A percentile compares a stretch with the other conserved stretches of the same genome.
phyloP scores from a whole-genome alignment of 2,888 invertebrate genomes.

The Gymnosoma rotundatum region DNA sequence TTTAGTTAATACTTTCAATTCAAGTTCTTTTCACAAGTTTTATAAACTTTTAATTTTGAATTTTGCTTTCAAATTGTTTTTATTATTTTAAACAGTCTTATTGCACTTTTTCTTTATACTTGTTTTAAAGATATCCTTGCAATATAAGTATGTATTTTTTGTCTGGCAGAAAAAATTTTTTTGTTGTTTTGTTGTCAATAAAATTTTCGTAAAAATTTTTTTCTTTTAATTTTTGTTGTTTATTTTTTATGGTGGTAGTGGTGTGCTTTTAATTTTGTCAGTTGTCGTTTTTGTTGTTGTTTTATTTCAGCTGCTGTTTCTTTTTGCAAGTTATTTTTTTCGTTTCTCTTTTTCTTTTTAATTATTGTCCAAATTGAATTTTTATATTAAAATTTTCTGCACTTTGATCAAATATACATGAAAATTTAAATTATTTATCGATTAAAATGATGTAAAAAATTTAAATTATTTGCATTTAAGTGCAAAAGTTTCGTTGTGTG shows the following conservation, averaged over 20 bases:
- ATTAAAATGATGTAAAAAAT: slow-evolving; percentile 36
- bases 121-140: slow-evolving; percentile 17
- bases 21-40: slow-evolving; percentile 16
- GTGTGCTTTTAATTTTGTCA: slow-evolving; percentile 40
- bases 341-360: slow-evolving; percentile 1
- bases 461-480: slow-evolving; percentile 58
- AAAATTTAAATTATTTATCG: slow-evolving; percentile 50
- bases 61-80: not conserved
- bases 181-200: not conserved
- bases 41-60: slow-evolving; percentile 10
- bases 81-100: not conserved
- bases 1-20: slow-evolving; percentile 1
- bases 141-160: slow-evolving; percentile 20
- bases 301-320: slow-evolving; percentile 42
- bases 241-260: slow-evolving; percentile 1
- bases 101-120: slow-evolving; percentile 24
- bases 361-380: slow-evolving; percentile 34
- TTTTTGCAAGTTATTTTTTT: slow-evolving; percentile 25
- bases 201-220: not conserved
- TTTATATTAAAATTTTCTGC: slow-evolving; percentile 56
- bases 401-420: slow-evolving; percentile 65
- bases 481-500: slow-evolving; percentile 44
- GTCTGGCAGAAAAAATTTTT: slow-evolving; percentile 3
- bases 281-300: slow-evolving; percentile 34
- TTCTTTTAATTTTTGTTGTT: slow-evolving; percentile 23